A percentile compares a stretch with the other conserved stretches of the same genome.
These are phyloP conservation scores for Tenebrosternarchus preto DNA, from an alignment of 2,113 vertebrate genomes.

Conservation along the genomic window DNA sequence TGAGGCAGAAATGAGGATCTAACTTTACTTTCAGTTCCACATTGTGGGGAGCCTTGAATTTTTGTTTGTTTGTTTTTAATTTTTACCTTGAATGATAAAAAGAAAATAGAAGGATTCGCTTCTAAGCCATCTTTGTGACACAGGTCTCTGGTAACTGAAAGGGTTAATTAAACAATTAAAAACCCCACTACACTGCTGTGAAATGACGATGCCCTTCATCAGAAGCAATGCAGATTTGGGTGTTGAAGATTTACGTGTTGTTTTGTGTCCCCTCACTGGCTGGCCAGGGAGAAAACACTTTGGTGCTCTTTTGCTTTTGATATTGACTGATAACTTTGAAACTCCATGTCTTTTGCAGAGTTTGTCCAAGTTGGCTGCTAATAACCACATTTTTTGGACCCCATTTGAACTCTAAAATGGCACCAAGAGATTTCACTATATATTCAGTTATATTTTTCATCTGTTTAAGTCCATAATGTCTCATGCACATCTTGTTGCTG, in stretches of 20 bases:
- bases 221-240: constrained; percentile 66
- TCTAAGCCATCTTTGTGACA: constrained; percentile 54
- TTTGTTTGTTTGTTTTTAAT: too few species aligned
- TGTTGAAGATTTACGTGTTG: constrained; percentile 66
- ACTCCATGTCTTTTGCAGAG: constrained; percentile 63
- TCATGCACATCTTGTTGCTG: constrained; percentile 67
- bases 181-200: constrained; percentile 46
- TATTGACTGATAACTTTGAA: constrained; percentile 55
- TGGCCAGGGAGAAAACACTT: constrained; percentile 75
- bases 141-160: constrained; percentile 68
- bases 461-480: constrained; percentile 70
- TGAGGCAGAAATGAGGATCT: constrained; percentile 90
- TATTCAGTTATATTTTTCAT: constrained; percentile 59
- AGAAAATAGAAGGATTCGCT: constrained; percentile 37
- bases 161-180: constrained; percentile 50
- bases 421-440: constrained; percentile 43
- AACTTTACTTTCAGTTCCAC: constrained; percentile 43
- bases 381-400: constrained; percentile 54
- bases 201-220: constrained; percentile 63
- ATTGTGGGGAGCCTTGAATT: constrained; percentile 8
- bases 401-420: constrained; percentile 42
- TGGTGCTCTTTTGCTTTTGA: constrained; percentile 64
- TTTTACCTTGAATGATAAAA: too few species aligned
- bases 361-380: constrained; percentile 65
- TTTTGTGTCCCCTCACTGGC: constrained; percentile 75